phyloP scores from a whole-genome alignment of 2,797 vertebrate species.

The Geotrypetes seraphini region DNA sequence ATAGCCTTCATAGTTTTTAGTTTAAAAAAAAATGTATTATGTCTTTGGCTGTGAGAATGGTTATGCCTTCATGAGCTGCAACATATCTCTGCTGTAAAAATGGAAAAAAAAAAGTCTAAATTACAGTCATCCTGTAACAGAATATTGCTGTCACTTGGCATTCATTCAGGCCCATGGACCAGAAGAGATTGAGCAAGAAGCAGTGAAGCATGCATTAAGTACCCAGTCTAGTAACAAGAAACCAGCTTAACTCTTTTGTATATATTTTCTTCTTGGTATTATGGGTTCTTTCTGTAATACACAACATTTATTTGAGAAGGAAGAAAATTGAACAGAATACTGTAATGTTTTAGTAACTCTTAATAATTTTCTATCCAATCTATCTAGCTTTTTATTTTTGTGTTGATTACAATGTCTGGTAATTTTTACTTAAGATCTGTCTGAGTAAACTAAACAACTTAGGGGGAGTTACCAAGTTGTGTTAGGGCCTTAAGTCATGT shows the following conservation, averaged over 20 bases:
- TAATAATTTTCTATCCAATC: too few species aligned
- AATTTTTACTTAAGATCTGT: too few species aligned
- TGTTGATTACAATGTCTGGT: too few species aligned
- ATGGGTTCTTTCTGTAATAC: neutral
- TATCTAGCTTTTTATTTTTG: too few species aligned
- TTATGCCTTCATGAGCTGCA: neutral
- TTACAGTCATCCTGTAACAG: neutral
- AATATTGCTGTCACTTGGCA: neutral
- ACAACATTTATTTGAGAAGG: too few species aligned
- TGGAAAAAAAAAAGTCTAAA: neutral
- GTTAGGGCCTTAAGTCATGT: too few species aligned
- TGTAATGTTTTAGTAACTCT: too few species aligned
- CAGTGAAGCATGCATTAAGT: neutral
- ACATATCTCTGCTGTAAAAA: neutral
- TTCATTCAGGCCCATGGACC: neutral
- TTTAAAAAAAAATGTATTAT: neutral
- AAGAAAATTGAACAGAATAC: too few species aligned
- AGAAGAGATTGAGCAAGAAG: neutral
- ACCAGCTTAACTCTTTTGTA: neutral
- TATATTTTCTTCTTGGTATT: neutral
- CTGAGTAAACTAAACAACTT: too few species aligned
- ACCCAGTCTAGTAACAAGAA: conserved; percentile 1
- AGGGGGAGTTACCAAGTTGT: too few species aligned
- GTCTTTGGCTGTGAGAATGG: neutral
- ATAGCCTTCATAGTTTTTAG: too few species aligned